Evolutionary conservation across 2,797 vertebrate genomes (phyloP).

Genomic region (Cryptoblepharus egeriae): DNA sequence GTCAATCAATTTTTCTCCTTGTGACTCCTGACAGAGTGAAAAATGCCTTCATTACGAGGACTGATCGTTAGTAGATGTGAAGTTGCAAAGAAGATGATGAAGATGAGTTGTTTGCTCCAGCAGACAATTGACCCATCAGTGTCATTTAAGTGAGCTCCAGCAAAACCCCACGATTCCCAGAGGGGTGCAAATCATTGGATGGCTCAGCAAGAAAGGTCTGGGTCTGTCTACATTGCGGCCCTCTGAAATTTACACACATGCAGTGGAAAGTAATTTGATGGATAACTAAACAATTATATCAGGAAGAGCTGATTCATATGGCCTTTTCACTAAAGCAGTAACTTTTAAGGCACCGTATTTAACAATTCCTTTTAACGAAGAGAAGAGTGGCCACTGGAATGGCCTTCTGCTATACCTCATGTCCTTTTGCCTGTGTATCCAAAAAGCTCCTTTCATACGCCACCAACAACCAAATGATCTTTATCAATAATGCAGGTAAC

Average conservation of each 20-base stretch:
- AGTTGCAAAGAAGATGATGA: constrained; percentile 72
- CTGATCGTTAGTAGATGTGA: constrained; percentile 74
- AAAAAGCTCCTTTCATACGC: constrained; percentile 31
- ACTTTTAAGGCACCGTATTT: constrained; percentile 51
- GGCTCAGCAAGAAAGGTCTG: constrained; percentile 67
- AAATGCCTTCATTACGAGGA: constrained; percentile 75
- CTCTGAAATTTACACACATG: constrained; percentile 64
- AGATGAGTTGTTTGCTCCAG: constrained; percentile 71
- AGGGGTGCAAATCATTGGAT: constrained; percentile 62
- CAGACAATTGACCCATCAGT: constrained; percentile 73
- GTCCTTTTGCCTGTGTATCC: constrained; percentile 53
- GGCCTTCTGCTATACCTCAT: constrained; percentile 38
- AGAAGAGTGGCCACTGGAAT: constrained; percentile 45
- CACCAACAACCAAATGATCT: constrained; percentile 44
- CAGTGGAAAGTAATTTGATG: constrained; percentile 60
- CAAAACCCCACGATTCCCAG: constrained; percentile 52
- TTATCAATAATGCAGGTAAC: constrained; percentile 47
- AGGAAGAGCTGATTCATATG: constrained; percentile 50
- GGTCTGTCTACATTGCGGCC: constrained; percentile 58
- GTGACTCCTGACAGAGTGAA: constrained; percentile 73
- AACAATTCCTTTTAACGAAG: constrained; percentile 45
- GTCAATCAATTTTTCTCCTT: constrained; percentile 76
- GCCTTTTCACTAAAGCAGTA: constrained; percentile 46
- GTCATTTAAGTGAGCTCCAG: constrained; percentile 65
- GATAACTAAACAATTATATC: constrained; percentile 66